These are phyloP conservation scores for Proteles cristata DNA, from an alignment of 2,113 vertebrate species.

Conservation along the genomic window DNA sequence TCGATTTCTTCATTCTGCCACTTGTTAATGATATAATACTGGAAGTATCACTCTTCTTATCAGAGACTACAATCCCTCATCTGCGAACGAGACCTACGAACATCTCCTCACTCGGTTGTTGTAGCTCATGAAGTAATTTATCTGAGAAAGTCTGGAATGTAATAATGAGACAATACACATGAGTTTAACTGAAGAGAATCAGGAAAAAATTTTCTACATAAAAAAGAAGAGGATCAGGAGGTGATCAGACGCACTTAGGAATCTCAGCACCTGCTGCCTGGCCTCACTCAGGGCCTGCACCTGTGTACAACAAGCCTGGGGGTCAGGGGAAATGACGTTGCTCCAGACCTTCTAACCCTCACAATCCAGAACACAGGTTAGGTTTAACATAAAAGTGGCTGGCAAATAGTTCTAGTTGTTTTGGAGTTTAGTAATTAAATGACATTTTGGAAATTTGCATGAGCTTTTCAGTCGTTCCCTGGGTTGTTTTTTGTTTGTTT, in stretches of 20 bases:
- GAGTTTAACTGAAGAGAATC: background rate
- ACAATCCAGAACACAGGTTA: background rate
- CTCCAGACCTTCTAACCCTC: background rate
- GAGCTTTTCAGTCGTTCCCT: background rate
- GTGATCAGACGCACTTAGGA: background rate
- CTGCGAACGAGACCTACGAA: background rate
- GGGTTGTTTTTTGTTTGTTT: background rate
- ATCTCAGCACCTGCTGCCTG: background rate
- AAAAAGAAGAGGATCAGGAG: no score
- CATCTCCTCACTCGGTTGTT: background rate
- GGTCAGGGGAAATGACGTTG: background rate
- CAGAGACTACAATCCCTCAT: background rate
- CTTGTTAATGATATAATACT: background rate
- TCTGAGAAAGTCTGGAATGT: background rate
- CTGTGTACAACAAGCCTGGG: background rate
- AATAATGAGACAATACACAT: background rate
- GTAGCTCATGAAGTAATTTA: background rate
- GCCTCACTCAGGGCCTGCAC: fast-evolving
- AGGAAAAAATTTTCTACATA: no score
- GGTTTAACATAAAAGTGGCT: background rate
- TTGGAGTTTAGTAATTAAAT: background rate
- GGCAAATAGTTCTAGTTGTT: background rate
- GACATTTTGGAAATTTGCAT: background rate
- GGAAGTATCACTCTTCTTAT: background rate
- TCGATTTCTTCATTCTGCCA: background rate